Percentiles rank a stretch among this genome's conserved stretches.
Conservation (phyloP, 2,113 vertebrate species). For the Hyla sarda region DNA sequence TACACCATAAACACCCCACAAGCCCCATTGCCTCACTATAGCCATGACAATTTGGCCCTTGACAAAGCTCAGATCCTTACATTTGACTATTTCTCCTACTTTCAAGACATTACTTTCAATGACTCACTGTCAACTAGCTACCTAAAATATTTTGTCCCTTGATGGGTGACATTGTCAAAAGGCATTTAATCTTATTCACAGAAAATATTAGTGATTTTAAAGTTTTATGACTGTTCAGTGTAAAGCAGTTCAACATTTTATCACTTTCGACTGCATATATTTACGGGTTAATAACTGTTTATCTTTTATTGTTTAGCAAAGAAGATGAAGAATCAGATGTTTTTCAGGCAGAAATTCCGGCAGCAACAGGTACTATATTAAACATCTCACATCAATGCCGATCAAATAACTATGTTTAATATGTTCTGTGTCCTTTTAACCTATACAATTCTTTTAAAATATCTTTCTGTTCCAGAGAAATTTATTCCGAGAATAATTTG, state of each 20-base stretch:
- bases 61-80: no score
- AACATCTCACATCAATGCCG: neutral
- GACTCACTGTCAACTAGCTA: no score
- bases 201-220: no score
- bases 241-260: neutral
- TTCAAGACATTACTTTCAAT: no score
- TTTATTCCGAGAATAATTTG: conserved; percentile 74
- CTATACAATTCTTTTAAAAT: conserved; percentile 43
- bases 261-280: neutral
- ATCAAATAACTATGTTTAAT: neutral
- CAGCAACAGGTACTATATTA: conserved; percentile 63
- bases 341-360: conserved; percentile 69
- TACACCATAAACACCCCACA: no score
- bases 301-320: conserved; percentile 74
- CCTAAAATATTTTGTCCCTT: no score
- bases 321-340: conserved; percentile 69
- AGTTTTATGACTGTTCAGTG: neutral
- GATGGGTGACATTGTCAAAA: no score
- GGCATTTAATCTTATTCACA: no score
- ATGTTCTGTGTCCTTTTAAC: conserved; percentile 54
- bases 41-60: no score
- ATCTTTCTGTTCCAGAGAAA: conserved; percentile 70
- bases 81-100: no score
- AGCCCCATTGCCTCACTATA: no score
- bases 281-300: conserved; percentile 7